Evolutionary conservation across 2,888 invertebrate genomes (phyloP).

Genomic region (Tillus elongatus): DNA sequence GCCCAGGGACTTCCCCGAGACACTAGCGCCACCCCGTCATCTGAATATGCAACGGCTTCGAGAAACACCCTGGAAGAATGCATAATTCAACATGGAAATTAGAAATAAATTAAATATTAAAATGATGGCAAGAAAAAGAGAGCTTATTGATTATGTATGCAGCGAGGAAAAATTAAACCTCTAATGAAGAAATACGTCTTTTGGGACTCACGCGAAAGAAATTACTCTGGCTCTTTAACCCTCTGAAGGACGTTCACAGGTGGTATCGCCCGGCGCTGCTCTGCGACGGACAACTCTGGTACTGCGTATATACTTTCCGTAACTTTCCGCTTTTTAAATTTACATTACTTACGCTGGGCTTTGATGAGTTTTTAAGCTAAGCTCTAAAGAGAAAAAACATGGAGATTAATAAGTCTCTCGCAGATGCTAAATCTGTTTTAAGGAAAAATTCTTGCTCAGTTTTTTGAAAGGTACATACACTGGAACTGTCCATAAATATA

Average conservation of each 20-base stretch:
- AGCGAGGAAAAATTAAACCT: slow-evolving; percentile 44
- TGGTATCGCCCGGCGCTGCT: slow-evolving; percentile 25
- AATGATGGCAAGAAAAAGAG: slow-evolving; percentile 41
- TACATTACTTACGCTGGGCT: slow-evolving; percentile 35
- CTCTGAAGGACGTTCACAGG: slow-evolving; percentile 27
- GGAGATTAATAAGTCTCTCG: slow-evolving; percentile 5
- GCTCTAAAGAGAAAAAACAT: background rate
- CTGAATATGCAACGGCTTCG: slow-evolving; percentile 37
- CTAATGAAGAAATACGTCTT: slow-evolving; percentile 44
- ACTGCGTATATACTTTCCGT: slow-evolving; percentile 18
- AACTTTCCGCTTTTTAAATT: slow-evolving; percentile 31
- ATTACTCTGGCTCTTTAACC: slow-evolving; percentile 31
- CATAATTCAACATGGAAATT: slow-evolving; percentile 46
- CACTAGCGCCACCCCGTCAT: slow-evolving; percentile 7
- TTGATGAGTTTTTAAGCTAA: slow-evolving; percentile 28
- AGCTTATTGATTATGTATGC: slow-evolving; percentile 45
- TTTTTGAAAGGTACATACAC: too few species aligned
- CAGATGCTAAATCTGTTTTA: too few species aligned
- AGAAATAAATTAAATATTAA: slow-evolving; percentile 47
- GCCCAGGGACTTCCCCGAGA: slow-evolving; percentile 1
- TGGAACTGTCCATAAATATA: too few species aligned
- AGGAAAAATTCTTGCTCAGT: too few species aligned
- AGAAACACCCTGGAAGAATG: slow-evolving; percentile 38
- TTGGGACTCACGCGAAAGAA: slow-evolving; percentile 37
- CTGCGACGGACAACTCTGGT: slow-evolving; percentile 16